Base-by-base conservation (phyloP, 2,797 vertebrate species). In the Simalia tracyae region DNA sequence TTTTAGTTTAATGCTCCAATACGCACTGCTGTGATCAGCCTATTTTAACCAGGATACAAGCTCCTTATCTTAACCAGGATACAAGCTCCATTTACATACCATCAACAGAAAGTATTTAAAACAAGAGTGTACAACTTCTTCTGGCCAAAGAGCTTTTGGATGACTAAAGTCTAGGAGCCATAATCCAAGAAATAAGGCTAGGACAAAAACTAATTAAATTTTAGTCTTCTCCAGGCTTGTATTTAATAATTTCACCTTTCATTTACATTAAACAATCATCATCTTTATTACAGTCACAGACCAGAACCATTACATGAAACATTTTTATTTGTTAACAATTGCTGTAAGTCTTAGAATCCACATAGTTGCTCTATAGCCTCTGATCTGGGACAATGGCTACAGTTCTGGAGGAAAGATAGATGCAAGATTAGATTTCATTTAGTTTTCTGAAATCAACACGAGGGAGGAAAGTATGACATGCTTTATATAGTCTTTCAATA, bases 401-500 rank as follows among this genome's bases (percentile, higher is more conserved):
- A 8, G 57, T 28, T 54, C 26, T 28, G 56, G 24, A 14, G 36
- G 26, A 7, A 12, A 46, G 68, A 14, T 1, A 66, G 4, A 64
- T 28, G 50, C 17, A 56, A 64, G n/a, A 11, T 11, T 50, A 5
- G 1, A 86, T 86, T 86, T 89, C 19, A 11, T 61, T 63, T 22
- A 28, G 68, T 84, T 88, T 56, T 86, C 63, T 26, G 57, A 31
- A 60, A 11, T 26, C 46, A 64, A 76, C 57, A 42, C 24, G 46
- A 10, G 10, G 24, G 68, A 42, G 22, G 14, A 42, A 59, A 26
- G 14, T 17, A 64, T 87, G 5, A 10, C 46, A 60, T 9, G 46
- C 85, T 88, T 88, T 81, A 84, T 87, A 87, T 54, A 90, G 89
- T 26, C 68, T 66, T 87, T 81, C 85, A 87, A 46, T 64, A 31